Evolutionary conservation across 2,888 invertebrate genomes (phyloP).

Genomic region (Ornithoptera alexandrae): DNA sequence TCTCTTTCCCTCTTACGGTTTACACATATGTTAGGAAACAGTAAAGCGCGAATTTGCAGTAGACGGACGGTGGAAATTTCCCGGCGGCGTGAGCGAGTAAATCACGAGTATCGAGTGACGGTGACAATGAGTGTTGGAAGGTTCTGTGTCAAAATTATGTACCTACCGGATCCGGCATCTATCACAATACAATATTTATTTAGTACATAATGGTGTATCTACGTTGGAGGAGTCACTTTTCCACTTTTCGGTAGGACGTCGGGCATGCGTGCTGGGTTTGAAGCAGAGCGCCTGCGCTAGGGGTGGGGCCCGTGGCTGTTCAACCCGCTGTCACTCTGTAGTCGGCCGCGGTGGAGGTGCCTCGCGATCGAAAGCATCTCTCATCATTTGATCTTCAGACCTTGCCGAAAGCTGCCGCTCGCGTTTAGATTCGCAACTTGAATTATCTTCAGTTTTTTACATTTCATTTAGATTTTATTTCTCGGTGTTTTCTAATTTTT

Average conservation of each 20-base stretch:
- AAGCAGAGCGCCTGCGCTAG: slow-evolving; percentile 66
- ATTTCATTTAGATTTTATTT: slow-evolving; percentile 47
- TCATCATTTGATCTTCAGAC: slow-evolving; percentile 45
- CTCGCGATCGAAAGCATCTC: slow-evolving; percentile 57
- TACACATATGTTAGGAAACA: slow-evolving; percentile 1
- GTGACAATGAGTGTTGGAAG: slow-evolving; percentile 48
- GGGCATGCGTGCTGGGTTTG: slow-evolving; percentile 68
- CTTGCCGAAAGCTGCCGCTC: slow-evolving; percentile 64
- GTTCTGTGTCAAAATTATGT: slow-evolving; percentile 64
- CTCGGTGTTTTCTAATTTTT: slow-evolving; percentile 59
- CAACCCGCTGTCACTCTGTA: slow-evolving; percentile 73
- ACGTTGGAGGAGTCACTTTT: slow-evolving; percentile 79
- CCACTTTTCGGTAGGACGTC: slow-evolving; percentile 76
- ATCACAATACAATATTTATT: slow-evolving; percentile 75
- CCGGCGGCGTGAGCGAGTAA: neutral
- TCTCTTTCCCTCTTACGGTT: slow-evolving; percentile 20
- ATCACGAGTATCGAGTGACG: neutral
- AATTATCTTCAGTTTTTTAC: slow-evolving; percentile 58
- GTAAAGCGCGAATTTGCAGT: slow-evolving; percentile 13
- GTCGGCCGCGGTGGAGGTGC: slow-evolving; percentile 72
- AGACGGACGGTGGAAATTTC: neutral
- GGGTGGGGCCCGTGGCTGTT: slow-evolving; percentile 71
- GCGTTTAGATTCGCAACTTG: slow-evolving; percentile 53
- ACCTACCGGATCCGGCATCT: slow-evolving; percentile 57
- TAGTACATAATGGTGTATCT: slow-evolving; percentile 77